Percentiles rank a stretch among this genome's conserved stretches.
These are phyloP conservation scores for Heliconius aoede DNA, from an alignment of 2,888 invertebrate species.

Conservation along the genomic window DNA sequence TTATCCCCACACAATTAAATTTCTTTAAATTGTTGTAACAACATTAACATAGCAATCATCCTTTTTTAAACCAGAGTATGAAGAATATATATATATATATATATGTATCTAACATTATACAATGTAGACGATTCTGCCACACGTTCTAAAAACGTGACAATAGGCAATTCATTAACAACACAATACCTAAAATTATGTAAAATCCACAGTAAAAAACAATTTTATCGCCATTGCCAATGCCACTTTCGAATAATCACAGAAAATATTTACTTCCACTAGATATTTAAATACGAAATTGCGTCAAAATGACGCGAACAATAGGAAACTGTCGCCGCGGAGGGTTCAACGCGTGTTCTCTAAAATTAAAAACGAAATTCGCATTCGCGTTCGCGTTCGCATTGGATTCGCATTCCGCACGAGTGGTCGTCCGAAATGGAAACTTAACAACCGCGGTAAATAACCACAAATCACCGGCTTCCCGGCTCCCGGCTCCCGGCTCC, in stretches of 20 bases:
- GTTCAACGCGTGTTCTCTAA: conserved; percentile 66
- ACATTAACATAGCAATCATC: too few species aligned
- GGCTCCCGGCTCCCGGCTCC: too few species aligned
- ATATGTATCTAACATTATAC: too few species aligned
- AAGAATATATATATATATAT: too few species aligned
- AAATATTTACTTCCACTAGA: conserved; percentile 44
- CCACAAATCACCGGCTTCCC: conserved; percentile 82
- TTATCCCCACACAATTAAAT: too few species aligned
- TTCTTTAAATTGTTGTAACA: too few species aligned
- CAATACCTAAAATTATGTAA: not conserved
- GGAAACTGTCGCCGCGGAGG: conserved; percentile 45
- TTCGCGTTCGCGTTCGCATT: conserved; percentile 60
- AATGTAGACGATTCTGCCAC: not conserved
- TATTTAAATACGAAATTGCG: conserved; percentile 49
- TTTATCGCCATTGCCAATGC: not conserved
- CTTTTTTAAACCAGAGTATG: too few species aligned
- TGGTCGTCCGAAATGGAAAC: conserved; percentile 75
- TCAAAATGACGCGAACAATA: conserved; percentile 44
- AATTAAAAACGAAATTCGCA: conserved; percentile 76
- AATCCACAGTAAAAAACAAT: not conserved
- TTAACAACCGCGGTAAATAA: conserved; percentile 82
- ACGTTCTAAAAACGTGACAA: not conserved
- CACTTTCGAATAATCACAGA: conserved; percentile 27
- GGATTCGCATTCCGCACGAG: conserved; percentile 78
- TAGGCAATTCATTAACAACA: not conserved